Percentiles rank a stretch among this genome's conserved stretches.
These are phyloP conservation scores for Schizopygopsis malacanthus DNA, from an alignment of 2,797 vertebrate genomes.

Conservation along the genomic window DNA sequence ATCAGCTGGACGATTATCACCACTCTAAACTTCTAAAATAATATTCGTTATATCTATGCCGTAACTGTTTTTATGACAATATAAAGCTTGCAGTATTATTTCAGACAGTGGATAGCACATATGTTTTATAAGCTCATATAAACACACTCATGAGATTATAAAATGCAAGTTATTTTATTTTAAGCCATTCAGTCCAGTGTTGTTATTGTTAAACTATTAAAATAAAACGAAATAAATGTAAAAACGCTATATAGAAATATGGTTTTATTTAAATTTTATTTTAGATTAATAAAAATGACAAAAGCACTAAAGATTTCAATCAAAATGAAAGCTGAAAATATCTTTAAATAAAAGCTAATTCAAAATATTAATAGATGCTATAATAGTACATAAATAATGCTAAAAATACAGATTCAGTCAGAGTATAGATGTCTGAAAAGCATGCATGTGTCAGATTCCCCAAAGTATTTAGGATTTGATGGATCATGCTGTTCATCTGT, in stretches of 20 bases:
- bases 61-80: constrained; percentile 25
- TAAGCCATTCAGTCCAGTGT: not conserved
- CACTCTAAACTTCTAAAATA: constrained; percentile 20
- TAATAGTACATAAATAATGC: not conserved
- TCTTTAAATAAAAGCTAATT: not conserved
- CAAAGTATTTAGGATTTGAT: constrained; percentile 44
- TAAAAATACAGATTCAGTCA: not conserved
- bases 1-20: constrained; percentile 12
- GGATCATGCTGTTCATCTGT: constrained; percentile 59
- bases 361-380: not conserved
- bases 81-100: constrained; percentile 28
- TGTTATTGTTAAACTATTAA: not conserved
- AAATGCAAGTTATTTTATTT: not conserved
- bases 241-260: not conserved
- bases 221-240: not conserved
- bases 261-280: not conserved
- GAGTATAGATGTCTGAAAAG: constrained; percentile 3
- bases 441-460: constrained; percentile 59
- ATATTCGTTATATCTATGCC: not conserved
- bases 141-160: not conserved
- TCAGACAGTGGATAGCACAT: constrained; percentile 3
- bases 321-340: not conserved
- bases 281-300: not conserved
- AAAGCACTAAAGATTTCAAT: not conserved
- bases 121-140: constrained; percentile 13